Percentiles rank a stretch among this genome's conserved stretches.
Conservation (phyloP, 2,797 vertebrate species). For the Acridotheres tristis region DNA sequence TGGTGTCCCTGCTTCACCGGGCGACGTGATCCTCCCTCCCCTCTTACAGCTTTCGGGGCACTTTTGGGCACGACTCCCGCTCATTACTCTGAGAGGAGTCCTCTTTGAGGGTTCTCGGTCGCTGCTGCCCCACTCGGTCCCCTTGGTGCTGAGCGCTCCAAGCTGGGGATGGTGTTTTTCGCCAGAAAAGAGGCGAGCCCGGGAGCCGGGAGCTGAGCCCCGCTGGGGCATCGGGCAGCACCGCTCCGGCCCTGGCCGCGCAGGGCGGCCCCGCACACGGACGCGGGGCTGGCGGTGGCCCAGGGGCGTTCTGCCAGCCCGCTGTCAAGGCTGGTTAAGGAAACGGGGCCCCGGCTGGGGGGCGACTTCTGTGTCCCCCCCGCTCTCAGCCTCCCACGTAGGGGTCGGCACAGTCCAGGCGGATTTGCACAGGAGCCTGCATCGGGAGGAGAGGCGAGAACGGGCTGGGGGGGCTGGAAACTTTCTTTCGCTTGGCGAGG, state of each 20-base stretch:
- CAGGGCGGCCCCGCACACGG: background rate
- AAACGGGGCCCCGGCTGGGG: background rate
- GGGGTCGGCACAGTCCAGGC: background rate
- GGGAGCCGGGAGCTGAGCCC: background rate
- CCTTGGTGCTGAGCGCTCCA: background rate
- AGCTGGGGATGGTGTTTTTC: background rate
- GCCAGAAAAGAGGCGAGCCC: background rate
- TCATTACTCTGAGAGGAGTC: background rate
- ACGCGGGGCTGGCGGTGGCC: background rate
- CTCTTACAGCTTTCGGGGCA: background rate
- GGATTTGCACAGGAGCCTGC: background rate
- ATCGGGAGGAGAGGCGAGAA: background rate
- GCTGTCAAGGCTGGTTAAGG: background rate
- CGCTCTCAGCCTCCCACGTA: background rate
- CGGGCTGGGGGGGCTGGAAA: background rate
- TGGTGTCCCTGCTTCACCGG: background rate
- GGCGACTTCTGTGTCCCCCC: background rate
- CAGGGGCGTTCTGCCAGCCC: background rate
- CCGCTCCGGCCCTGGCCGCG: background rate
- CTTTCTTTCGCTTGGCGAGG: slow-evolving; percentile 49
- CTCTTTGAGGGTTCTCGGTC: background rate
- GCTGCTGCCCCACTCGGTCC: background rate
- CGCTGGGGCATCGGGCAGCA: background rate
- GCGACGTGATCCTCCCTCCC: background rate
- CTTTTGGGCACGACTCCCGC: background rate